Base-by-base conservation (phyloP, 2,797 vertebrate species). In the Pipistrellus pipistrellus region DNA sequence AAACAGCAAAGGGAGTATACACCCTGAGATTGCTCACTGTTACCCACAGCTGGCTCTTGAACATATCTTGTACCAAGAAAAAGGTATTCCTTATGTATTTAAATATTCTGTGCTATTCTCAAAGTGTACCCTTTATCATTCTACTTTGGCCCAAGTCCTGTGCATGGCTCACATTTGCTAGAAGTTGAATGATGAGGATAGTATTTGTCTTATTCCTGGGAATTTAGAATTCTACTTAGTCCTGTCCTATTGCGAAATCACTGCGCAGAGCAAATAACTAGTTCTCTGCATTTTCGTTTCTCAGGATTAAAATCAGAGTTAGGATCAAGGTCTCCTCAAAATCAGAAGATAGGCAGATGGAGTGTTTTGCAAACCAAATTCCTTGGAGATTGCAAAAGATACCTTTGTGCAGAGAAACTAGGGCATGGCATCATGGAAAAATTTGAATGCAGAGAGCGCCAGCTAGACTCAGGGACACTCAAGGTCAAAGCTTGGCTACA, bases 231-330 rank as follows among this genome's bases (percentile, higher is more conserved):
- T 76, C 83, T 59, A 7, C 30, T 88, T 55, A 64, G 76, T 71
- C 57, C 44, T 41, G 8, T 38, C 46, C 27, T 62, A 3, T 81
- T 62, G 46, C 20, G 81, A 86, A 77, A 64, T 69, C 51, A 53
- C 17, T 55, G 6, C 30, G 32, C 30, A 21, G 51, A 83, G 7
- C 30, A 78, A 92, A 69, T 73, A 81, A 72, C 59, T 62, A 30
- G 71, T 64, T 72, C 93, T 93, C 76, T 93, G 35, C 13, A 41
- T 84, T 85, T 77, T 18, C 38, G 55, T 59, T 18, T 73, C 71
- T 92, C 72, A 69, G 41, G 76, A 90, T 93, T 62, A 85, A 93
- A 91, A 92, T 62, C 72, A 51, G 62, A 90, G 48, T 80, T 55
- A 64, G 62, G 64, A 62, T 66, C 51, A 59, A 73, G 55, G 3